A percentile compares a stretch with the other conserved stretches of the same genome.
phyloP scores from a whole-genome alignment of 2,113 vertebrate species.

The Acanthochromis polyacanthus region DNA sequence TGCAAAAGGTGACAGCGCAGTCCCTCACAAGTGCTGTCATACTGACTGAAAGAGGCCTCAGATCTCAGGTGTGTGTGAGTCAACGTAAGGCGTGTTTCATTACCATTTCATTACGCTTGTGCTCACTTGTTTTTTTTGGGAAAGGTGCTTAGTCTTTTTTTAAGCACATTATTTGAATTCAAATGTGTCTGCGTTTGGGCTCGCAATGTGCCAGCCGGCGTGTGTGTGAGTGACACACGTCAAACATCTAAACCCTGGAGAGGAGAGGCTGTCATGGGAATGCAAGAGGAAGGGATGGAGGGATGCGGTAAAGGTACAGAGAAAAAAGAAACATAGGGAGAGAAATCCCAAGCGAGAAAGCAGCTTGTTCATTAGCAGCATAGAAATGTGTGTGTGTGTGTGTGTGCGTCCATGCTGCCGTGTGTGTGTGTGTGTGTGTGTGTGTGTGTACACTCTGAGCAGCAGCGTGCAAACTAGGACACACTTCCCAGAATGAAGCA shows the following conservation, averaged over 20 bases:
- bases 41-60: slow-evolving; percentile 17
- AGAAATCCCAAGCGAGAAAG: slow-evolving; percentile 65
- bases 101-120: slow-evolving; percentile 20
- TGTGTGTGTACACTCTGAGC: slow-evolving; percentile 38
- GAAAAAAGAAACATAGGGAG: slow-evolving; percentile 37
- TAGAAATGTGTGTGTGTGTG: slow-evolving; percentile 21
- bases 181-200: slow-evolving; percentile 4
- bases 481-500: slow-evolving; percentile 61
- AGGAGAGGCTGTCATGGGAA: slow-evolving; percentile 56
- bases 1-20: slow-evolving; percentile 48
- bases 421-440: slow-evolving; percentile 1
- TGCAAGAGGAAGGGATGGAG: slow-evolving; percentile 24
- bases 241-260: slow-evolving; percentile 50
- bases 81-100: not conserved
- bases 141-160: slow-evolving; percentile 15
- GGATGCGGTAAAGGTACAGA: slow-evolving; percentile 42
- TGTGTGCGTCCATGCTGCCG: slow-evolving; percentile 12
- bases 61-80: not conserved
- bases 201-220: slow-evolving; percentile 12
- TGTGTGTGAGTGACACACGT: slow-evolving; percentile 52
- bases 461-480: slow-evolving; percentile 70
- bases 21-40: slow-evolving; percentile 24
- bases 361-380: slow-evolving; percentile 72
- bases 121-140: slow-evolving; percentile 1
- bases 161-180: slow-evolving; percentile 5